Evolutionary conservation across 2,888 invertebrate genomes (phyloP), one percentile per base, ranked within the genome.

Genomic region (Herminia tarsipennalis): DNA sequence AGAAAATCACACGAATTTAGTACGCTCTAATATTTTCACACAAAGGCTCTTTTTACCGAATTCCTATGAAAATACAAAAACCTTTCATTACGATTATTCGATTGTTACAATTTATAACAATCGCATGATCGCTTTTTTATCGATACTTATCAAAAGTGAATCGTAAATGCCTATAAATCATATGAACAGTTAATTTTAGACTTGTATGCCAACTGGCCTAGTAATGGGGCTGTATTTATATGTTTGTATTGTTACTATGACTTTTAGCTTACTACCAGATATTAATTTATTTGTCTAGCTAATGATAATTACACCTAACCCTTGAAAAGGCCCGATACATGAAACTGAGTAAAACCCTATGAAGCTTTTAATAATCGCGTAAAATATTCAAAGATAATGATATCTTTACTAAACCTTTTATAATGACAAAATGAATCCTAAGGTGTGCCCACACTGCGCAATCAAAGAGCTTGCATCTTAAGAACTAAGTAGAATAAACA

Each of bases 51-150:
- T 53, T 30, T 48, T 45, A 43, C 32, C 5, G 17, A 10, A 43
- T 21, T 39, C 20, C 16, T 20, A 49, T 27, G 46, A 41, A 54
- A 30, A 45, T 34, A 56, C 35, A 51, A 70, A 60, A 57, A 52
- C 32, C 37, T 56, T 42, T 37, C 37, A 53, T 55, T 58, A 43
- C 17, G 36, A 24, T 34, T 27, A 35, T 28, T 50, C 37, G 41
- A 56, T 55, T 57, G 48, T 49, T 28, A 21, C 48, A 37, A 35
- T n/a, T 37, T 44, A 63, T n/a, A n/a, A n/a, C n/a, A n/a, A n/a
- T n/a, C n/a, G n/a, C n/a, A n/a, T n/a, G n/a, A 63, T 57, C 38
- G 40, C 41, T 48, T 57, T 48, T 62, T 62, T 58, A 63, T 59
- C 37, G 53, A 22, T 29, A 10, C 33, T 37, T 33, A 29, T 36